phyloP scores from a whole-genome alignment of 53 echinoderm and acorn worm species.

The Patiria pectinifera region DNA sequence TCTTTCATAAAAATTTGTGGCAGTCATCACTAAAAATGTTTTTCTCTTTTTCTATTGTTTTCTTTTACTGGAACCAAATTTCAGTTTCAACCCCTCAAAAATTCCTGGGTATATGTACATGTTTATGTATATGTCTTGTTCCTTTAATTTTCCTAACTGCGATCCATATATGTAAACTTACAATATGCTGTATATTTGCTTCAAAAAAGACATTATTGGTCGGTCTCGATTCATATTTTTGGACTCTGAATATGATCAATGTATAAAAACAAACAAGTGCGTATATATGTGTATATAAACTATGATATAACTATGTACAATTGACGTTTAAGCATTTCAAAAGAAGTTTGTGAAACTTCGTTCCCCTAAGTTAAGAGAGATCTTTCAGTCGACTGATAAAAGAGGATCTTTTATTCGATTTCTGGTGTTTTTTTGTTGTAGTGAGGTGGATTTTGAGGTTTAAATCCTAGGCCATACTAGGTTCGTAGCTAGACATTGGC shows the following conservation, averaged over 20 bases:
- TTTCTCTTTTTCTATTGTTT: not conserved
- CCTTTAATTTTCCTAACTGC: not conserved
- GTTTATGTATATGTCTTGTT: not conserved
- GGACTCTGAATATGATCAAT: too few species aligned
- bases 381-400: not conserved
- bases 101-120: not conserved
- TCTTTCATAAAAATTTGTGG: not conserved
- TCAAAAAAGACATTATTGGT: not conserved
- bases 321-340: not conserved
- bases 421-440: not conserved
- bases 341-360: conserved; percentile 1
- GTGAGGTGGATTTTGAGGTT: not conserved
- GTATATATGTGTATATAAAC: too few species aligned
- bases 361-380: not conserved
- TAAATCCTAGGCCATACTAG: not conserved
- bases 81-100: too few species aligned
- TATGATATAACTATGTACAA: not conserved
- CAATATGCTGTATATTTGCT: conserved; percentile 57
- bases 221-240: not conserved
- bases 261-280: not conserved
- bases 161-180: conserved; percentile 9
- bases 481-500: too few species aligned
- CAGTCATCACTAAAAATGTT: too few species aligned
- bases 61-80: not conserved
- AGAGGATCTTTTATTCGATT: not conserved